Evolutionary conservation across 2,113 vertebrate genomes (phyloP).

Genomic region (Noctilio leporinus): DNA sequence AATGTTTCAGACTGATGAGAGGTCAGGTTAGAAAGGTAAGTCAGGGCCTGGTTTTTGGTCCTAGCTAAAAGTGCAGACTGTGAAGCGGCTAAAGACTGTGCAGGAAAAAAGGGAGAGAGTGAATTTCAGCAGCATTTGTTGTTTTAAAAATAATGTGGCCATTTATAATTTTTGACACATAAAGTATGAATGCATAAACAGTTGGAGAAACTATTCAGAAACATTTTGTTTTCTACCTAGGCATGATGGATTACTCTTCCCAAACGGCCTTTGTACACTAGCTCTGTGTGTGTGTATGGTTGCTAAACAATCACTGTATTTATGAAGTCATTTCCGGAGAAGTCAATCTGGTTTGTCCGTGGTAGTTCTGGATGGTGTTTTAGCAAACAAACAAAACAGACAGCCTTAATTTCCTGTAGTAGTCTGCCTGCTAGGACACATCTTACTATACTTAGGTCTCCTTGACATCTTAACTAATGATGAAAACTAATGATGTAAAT

Average conservation of each 20-base stretch:
- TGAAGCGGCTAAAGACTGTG: not conserved
- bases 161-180: not conserved
- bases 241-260: not conserved
- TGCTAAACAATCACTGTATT: not conserved
- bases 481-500: no score
- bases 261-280: not conserved
- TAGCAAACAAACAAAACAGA: conserved; percentile 3
- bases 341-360: not conserved
- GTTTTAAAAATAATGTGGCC: not conserved
- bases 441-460: not conserved
- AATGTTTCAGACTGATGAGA: not conserved
- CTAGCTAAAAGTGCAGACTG: not conserved
- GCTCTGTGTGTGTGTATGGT: not conserved
- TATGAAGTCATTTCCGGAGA: not conserved
- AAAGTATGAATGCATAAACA: not conserved
- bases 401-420: not conserved
- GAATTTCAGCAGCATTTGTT: not conserved
- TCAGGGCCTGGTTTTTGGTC: not conserved
- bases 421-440: not conserved
- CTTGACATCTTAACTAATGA: conserved; percentile 1
- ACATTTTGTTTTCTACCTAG: not conserved
- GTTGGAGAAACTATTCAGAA: conserved; percentile 18
- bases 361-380: not conserved
- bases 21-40: not conserved
- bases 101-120: not conserved